Evolutionary conservation across 2,797 vertebrate species (phyloP).

Genomic region (Thaleichthys pacificus): DNA sequence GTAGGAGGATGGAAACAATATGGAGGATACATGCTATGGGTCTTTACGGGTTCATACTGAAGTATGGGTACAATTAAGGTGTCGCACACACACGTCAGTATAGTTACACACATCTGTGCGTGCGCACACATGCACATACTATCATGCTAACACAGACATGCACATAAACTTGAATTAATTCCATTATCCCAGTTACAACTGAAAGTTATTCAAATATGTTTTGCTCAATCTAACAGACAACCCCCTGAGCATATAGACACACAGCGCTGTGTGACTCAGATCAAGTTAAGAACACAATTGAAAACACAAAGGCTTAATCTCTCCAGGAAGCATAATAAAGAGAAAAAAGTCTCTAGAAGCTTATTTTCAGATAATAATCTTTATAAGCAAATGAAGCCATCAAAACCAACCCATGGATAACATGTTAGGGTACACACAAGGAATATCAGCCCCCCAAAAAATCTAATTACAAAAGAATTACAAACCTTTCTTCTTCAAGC

Average conservation of each 20-base stretch:
- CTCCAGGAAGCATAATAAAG: not conserved
- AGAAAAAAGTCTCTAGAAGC: not conserved
- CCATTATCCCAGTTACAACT: too few relatives aligned
- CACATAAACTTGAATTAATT: not conserved
- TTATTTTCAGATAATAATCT: not conserved
- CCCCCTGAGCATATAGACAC: too few relatives aligned
- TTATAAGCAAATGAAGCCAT: not conserved
- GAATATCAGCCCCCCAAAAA: not conserved
- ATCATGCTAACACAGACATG: not conserved
- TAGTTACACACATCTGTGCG: too few relatives aligned
- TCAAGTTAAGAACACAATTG: not conserved
- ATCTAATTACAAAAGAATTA: not conserved
- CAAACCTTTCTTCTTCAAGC: constrained; percentile 75
- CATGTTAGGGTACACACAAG: not conserved
- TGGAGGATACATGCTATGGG: not conserved
- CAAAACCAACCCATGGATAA: not conserved
- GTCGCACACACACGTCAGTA: too few relatives aligned
- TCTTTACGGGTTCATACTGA: not conserved
- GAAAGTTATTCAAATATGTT: not conserved
- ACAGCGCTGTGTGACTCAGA: not conserved
- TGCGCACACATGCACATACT: too few relatives aligned
- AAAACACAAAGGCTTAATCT: not conserved
- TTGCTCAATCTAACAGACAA: not conserved
- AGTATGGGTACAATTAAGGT: too few relatives aligned
- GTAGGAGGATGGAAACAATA: too few relatives aligned